Conservation (phyloP, 2,113 vertebrate species). For the Globicephala melas region DNA sequence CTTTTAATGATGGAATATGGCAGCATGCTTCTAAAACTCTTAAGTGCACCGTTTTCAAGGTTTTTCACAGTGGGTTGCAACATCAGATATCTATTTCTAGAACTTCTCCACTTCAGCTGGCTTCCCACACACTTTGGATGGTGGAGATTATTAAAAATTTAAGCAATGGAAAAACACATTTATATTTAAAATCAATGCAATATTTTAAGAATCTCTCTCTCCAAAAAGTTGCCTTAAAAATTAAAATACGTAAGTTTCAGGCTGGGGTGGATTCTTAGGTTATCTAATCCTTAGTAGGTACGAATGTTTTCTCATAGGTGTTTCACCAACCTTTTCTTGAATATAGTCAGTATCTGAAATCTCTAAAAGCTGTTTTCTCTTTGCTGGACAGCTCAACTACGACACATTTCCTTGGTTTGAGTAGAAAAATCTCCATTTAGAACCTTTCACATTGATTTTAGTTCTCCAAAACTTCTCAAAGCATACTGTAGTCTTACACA, state of each 20-base stretch:
- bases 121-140: not conserved
- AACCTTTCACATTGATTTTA: not conserved
- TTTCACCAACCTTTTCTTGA: not conserved
- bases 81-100: slow-evolving; percentile 49
- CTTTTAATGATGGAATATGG: not conserved
- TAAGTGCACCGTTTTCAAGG: not conserved
- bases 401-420: not conserved
- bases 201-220: not conserved
- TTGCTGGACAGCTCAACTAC: not conserved
- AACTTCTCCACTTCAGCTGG: not conserved
- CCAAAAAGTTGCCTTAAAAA: not conserved
- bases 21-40: not conserved
- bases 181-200: slow-evolving; percentile 1
- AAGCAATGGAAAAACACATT: not conserved
- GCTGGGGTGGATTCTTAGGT: not conserved
- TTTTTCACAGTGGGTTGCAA: not conserved
- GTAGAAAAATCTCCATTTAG: not conserved
- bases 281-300: not conserved
- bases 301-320: not conserved
- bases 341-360: not conserved
- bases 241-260: not conserved
- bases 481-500: not conserved
- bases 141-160: slow-evolving; percentile 51
- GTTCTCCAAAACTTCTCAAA: not conserved
- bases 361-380: not conserved